These are phyloP conservation scores for Andrena fulva DNA, from an alignment of 2,888 invertebrate species.

Conservation along the genomic window DNA sequence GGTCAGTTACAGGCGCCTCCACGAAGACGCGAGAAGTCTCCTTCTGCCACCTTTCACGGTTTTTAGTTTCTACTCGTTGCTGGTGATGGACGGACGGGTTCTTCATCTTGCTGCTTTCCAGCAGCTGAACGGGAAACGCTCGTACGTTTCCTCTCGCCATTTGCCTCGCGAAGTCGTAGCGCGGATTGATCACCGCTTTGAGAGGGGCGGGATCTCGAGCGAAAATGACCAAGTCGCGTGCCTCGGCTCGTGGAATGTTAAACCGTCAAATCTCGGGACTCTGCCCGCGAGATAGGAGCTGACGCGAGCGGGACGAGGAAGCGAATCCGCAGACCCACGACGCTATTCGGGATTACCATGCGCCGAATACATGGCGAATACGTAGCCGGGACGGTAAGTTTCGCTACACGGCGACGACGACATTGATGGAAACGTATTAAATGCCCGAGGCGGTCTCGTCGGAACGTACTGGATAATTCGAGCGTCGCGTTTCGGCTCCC, in stretches of 20 bases:
- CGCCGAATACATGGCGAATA: neutral
- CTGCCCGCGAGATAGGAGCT: neutral
- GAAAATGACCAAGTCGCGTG: constrained; percentile 25
- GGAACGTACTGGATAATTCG: constrained; percentile 67
- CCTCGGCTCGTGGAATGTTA: constrained; percentile 6
- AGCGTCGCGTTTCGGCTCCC: constrained; percentile 58
- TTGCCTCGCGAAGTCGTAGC: neutral
- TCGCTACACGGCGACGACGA: constrained; percentile 37
- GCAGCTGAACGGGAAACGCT: neutral
- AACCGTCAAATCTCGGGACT: constrained; percentile 13
- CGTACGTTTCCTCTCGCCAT: neutral
- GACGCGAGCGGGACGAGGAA: neutral
- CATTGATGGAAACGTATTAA: constrained; percentile 68
- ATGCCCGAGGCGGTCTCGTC: constrained; percentile 64
- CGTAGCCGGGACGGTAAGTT: neutral
- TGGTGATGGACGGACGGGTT: neutral
- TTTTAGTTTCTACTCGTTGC: neutral
- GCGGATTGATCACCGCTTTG: neutral
- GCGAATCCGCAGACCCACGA: neutral
- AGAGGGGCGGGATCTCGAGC: neutral
- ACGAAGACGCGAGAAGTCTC: neutral
- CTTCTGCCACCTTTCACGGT: neutral
- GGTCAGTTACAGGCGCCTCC: neutral
- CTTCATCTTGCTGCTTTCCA: neutral
- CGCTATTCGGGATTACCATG: neutral